A percentile compares a stretch with the other conserved stretches of the same genome.
phyloP scores from a whole-genome alignment of 2,888 invertebrate genomes.

The Argynnis bischoffii region DNA sequence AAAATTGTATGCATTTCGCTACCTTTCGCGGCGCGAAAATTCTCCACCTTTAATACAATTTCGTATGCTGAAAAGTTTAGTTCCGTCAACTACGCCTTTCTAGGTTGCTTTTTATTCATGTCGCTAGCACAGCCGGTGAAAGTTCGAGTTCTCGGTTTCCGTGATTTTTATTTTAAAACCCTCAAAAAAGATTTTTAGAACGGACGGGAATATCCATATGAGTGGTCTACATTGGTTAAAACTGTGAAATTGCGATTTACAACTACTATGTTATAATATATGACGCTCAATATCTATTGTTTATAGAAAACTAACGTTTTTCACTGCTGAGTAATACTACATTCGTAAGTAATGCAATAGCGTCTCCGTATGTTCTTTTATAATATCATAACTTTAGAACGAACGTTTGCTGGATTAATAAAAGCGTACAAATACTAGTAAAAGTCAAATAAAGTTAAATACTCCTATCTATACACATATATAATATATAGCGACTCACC shows the following conservation, averaged over 20 bases:
- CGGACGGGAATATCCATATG: not conserved
- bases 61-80: conserved; percentile 35
- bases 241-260: not conserved
- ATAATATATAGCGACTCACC: too few species aligned
- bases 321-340: too few species aligned
- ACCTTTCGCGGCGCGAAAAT: conserved; percentile 39
- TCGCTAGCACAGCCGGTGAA: conserved; percentile 19
- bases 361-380: too few species aligned
- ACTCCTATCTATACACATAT: too few species aligned
- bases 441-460: too few species aligned
- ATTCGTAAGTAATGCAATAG: too few species aligned
- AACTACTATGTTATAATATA: too few species aligned
- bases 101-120: conserved; percentile 26
- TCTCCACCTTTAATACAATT: conserved; percentile 34
- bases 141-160: conserved; percentile 14
- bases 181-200: conserved; percentile 14
- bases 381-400: too few species aligned
- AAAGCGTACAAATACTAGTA: too few species aligned
- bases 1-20: conserved; percentile 62
- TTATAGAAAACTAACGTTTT: too few species aligned
- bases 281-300: too few species aligned
- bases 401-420: too few species aligned
- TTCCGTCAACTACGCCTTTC: conserved; percentile 30
- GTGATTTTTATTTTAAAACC: conserved; percentile 20
- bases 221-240: not conserved